phyloP scores from a whole-genome alignment of 1,140 invertebrate genomes.

The Paracyclopina nana region DNA sequence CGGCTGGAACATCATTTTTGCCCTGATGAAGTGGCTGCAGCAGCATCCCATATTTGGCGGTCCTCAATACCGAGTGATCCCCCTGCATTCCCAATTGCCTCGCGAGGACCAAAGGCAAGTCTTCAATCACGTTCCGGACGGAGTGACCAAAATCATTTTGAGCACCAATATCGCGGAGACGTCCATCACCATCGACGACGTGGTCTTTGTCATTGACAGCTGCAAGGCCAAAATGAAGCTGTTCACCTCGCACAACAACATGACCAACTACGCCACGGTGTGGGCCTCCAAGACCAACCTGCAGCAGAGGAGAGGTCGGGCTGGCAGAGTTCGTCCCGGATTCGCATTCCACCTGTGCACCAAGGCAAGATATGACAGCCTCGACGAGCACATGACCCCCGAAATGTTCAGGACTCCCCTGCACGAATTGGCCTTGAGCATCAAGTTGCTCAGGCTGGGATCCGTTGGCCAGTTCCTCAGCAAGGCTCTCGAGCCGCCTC shows the following conservation, averaged over 20 bases:
- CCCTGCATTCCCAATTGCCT: slow-evolving; percentile 72
- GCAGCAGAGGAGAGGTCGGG: slow-evolving; percentile 69
- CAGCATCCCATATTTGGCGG: slow-evolving; percentile 48
- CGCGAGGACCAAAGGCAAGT: slow-evolving; percentile 71
- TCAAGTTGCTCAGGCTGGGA: slow-evolving; percentile 68
- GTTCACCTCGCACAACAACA: slow-evolving; percentile 85
- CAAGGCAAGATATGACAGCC: slow-evolving; percentile 40
- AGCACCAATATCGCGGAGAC: slow-evolving; percentile 84
- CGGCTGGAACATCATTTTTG: slow-evolving; percentile 85
- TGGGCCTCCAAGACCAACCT: slow-evolving; percentile 82
- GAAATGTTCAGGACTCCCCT: slow-evolving; percentile 90
- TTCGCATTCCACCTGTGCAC: slow-evolving; percentile 77
- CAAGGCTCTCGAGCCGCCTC: slow-evolving; percentile 81
- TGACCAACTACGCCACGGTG: slow-evolving; percentile 80
- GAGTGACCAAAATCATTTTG: slow-evolving; percentile 60
- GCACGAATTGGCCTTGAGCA: slow-evolving; percentile 64
- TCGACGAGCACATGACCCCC: slow-evolving; percentile 78
- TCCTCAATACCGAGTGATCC: slow-evolving; percentile 43
- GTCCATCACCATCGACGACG: slow-evolving; percentile 88
- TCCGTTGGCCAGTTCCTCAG: slow-evolving; percentile 74
- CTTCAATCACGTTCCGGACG: slow-evolving; percentile 49
- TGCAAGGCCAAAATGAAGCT: slow-evolving; percentile 89
- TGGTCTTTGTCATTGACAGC: slow-evolving; percentile 85
- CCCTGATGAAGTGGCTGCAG: slow-evolving; percentile 62
- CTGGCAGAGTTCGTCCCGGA: slow-evolving; percentile 66